These are phyloP conservation scores for Gallinago nigripennis DNA, from an alignment of 2,797 vertebrate species.

Conservation along the genomic window DNA sequence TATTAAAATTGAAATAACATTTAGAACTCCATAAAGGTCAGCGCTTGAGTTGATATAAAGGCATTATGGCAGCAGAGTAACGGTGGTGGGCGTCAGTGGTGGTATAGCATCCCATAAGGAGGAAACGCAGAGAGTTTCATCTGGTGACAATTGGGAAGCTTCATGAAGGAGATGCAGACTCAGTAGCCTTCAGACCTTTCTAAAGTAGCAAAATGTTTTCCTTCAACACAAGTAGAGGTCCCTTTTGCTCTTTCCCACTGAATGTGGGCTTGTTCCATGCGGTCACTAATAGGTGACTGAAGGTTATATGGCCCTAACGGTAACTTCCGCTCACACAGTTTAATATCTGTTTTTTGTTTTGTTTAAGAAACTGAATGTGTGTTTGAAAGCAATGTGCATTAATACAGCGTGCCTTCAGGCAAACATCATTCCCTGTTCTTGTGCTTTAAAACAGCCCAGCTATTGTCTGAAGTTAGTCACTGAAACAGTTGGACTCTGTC, in stretches of 20 bases:
- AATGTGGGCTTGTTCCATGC: neutral
- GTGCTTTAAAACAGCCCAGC: neutral
- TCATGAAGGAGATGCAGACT: neutral
- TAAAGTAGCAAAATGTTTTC: neutral
- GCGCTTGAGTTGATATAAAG: neutral
- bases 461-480: conserved; percentile 26
- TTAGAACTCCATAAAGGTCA: conserved; percentile 43
- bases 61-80: neutral
- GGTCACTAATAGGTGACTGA: neutral
- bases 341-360: neutral
- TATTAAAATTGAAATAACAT: conserved; percentile 30
- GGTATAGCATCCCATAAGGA: neutral
- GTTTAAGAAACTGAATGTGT: neutral
- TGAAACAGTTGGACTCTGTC: conserved; percentile 14
- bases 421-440: neutral
- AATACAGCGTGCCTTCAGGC: conserved; percentile 33
- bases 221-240: neutral
- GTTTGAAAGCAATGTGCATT: conserved; percentile 33
- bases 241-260: neutral
- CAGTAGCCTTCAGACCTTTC: neutral
- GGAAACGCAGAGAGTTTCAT: neutral
- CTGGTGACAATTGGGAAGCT: neutral
- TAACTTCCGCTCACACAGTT: neutral
- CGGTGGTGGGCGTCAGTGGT: neutral
- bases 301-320: neutral